phyloP scores from a whole-genome alignment of 2,113 vertebrate species.

The Catharus bicknelli region DNA sequence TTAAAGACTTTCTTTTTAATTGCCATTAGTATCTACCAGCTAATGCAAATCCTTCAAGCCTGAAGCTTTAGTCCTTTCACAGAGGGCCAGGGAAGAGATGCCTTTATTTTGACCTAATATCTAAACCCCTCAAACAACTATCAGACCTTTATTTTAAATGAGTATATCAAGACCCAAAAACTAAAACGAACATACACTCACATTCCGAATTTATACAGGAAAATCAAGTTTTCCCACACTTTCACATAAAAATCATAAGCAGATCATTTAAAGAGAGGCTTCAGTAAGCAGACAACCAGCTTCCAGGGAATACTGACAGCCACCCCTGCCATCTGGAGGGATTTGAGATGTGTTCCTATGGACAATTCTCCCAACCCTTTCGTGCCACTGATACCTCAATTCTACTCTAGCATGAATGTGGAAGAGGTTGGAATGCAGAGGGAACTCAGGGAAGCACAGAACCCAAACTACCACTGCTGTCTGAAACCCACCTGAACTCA shows the following conservation, averaged over 20 bases:
- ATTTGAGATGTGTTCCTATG: neutral
- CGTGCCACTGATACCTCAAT: accelerated
- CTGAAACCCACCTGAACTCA: neutral
- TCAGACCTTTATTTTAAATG: neutral
- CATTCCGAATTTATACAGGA: neutral
- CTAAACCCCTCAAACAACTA: neutral
- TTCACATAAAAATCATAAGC: neutral
- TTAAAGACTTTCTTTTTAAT: neutral
- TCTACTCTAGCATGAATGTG: accelerated
- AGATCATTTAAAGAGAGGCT: neutral
- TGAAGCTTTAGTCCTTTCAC: neutral
- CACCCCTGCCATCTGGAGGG: neutral
- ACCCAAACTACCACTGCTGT: accelerated
- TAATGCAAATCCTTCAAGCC: neutral
- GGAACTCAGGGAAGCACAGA: accelerated
- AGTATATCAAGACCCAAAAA: neutral
- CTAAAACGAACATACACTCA: neutral
- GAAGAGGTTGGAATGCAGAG: neutral
- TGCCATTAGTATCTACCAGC: neutral
- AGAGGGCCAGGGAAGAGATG: neutral
- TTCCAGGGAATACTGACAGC: neutral
- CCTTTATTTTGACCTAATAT: neutral
- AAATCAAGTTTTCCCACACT: neutral
- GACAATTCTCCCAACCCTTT: neutral
- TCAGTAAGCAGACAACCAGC: neutral